Evolutionary conservation across 2,797 vertebrate species (phyloP).

Genomic region (Myripristis murdjan): DNA sequence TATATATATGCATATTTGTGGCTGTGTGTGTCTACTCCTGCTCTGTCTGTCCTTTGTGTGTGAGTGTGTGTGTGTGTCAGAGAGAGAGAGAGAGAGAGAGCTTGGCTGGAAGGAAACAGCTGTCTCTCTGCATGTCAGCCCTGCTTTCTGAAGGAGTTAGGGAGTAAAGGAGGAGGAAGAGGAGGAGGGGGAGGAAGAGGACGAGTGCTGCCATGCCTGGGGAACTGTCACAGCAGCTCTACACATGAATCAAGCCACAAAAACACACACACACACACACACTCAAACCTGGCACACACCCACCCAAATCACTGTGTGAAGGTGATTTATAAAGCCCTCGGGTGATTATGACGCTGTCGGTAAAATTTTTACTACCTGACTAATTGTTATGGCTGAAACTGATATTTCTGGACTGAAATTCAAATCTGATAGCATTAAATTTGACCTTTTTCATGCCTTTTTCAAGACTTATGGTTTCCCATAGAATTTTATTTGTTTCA

Average conservation of each 20-base stretch:
- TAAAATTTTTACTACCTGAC: too few species aligned
- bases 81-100: conserved; percentile 18
- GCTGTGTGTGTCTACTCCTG: not conserved
- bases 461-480: not conserved
- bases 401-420: too few species aligned
- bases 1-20: conserved; percentile 13
- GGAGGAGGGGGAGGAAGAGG: conserved; percentile 41
- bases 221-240: conserved; percentile 53
- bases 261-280: conserved; percentile 14
- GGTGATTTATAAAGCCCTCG: conserved; percentile 50
- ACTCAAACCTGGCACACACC: conserved; percentile 43
- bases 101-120: conserved; percentile 79
- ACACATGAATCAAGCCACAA: conserved; percentile 28
- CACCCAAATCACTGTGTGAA: conserved; percentile 67
- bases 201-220: conserved; percentile 52
- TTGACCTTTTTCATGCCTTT: not conserved
- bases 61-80: conserved; percentile 5
- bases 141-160: conserved; percentile 60
- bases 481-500: not conserved
- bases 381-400: too few species aligned
- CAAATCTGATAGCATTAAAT: too few species aligned
- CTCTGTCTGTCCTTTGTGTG: conserved; percentile 4
- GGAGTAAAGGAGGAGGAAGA: conserved; percentile 33
- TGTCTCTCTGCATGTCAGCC: conserved; percentile 70
- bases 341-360: conserved; percentile 49